Evolutionary conservation across 2,888 invertebrate species (phyloP).

Genomic region (Cyaniris semiargus): DNA sequence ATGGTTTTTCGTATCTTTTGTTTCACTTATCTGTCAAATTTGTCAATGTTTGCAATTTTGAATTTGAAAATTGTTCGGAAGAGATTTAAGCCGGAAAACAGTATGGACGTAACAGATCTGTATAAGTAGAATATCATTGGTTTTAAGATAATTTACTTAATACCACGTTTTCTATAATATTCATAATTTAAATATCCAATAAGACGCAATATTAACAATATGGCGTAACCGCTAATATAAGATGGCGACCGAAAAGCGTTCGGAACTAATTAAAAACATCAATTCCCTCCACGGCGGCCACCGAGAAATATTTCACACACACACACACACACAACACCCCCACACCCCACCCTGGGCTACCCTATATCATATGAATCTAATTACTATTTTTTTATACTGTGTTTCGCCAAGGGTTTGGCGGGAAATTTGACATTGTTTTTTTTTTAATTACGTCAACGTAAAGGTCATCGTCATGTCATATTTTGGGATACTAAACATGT

Average conservation of each 20-base stretch:
- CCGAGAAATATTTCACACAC: constrained; percentile 74
- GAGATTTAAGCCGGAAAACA: too few species aligned
- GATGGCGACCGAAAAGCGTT: constrained; percentile 73
- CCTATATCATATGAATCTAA: constrained; percentile 6
- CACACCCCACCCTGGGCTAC: constrained; percentile 47
- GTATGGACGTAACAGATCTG: too few species aligned
- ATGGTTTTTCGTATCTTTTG: too few species aligned
- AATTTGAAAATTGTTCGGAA: too few species aligned
- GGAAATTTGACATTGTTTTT: neutral
- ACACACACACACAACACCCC: constrained; percentile 56
- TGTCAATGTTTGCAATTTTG: too few species aligned
- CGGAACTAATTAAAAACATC: constrained; percentile 80
- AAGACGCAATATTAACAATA: constrained; percentile 42
- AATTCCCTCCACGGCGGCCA: constrained; percentile 68
- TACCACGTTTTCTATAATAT: constrained; percentile 10
- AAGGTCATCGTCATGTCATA: neutral
- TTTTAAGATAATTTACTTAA: neutral
- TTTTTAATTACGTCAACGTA: neutral
- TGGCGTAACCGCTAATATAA: constrained; percentile 57
- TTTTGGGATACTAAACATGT: neutral
- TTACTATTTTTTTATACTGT: constrained; percentile 19
- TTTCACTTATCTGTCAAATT: too few species aligned
- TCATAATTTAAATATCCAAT: constrained; percentile 26
- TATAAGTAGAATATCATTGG: too few species aligned
- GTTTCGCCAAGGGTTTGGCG: neutral